phyloP scores from a whole-genome alignment of 2,113 vertebrate genomes.

The Lucifuga dentata region DNA sequence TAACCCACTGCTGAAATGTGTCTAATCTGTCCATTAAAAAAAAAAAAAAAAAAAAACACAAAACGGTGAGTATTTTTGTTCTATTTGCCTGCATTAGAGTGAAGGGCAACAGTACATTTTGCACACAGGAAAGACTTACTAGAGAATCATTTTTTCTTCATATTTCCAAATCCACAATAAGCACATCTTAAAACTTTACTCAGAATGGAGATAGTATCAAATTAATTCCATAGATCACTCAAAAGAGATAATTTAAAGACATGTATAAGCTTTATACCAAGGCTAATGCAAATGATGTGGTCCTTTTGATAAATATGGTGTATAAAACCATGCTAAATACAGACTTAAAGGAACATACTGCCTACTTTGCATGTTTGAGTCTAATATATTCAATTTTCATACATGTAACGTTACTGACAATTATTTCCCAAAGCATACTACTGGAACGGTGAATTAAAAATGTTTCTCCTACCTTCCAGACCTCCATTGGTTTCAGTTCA shows the following conservation, averaged over 20 bases:
- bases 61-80: conserved; percentile 20
- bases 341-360: too few relatives aligned
- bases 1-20: conserved; percentile 63
- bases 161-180: neutral
- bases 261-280: neutral
- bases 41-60: too few relatives aligned
- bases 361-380: too few relatives aligned
- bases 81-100: neutral
- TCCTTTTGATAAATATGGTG: conserved; percentile 45
- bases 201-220: conserved; percentile 1
- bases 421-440: too few relatives aligned
- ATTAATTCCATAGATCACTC: conserved; percentile 12
- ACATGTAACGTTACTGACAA: too few relatives aligned
- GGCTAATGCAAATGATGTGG: conserved; percentile 16
- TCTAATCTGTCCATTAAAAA: conserved; percentile 70
- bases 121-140: conserved; percentile 1
- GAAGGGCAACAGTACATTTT: neutral
- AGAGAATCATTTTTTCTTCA: neutral
- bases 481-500: too few relatives aligned
- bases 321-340: neutral
- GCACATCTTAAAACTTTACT: conserved; percentile 4
- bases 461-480: too few relatives aligned
- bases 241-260: neutral
- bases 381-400: too few relatives aligned
- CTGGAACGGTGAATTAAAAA: too few relatives aligned